Evolutionary conservation across 1,140 invertebrate genomes (phyloP), one percentile per base, ranked within the genome.

Genomic region (Macrotrachela quadricornifera): DNA sequence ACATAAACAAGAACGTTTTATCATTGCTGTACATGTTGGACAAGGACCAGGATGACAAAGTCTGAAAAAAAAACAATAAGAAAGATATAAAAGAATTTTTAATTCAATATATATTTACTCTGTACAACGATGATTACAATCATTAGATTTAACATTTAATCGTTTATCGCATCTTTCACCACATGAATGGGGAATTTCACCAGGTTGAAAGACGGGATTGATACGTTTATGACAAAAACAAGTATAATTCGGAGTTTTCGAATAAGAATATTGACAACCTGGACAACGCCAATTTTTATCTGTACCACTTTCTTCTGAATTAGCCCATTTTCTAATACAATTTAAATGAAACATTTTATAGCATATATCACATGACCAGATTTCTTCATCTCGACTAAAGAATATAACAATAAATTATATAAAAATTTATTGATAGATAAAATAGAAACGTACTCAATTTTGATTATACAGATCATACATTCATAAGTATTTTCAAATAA

Each of bases 321-420:
- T 75, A 1, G 84, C 85, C 90, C 90, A 95, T 62, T 85, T 83
- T 56, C 79, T 79, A 41, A 85, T 80, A 65, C 90, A 94, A 51
- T 77, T 75, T 3, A 95, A 71, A 72, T 92, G 90, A 51, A 88
- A 58, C 37, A 91, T 80, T 63, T 92, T 82, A 69, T 79, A 91
- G 61, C 90, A 95, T 57, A 81, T 83, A 40, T 70, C 61, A 67
- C 90, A 96, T 14, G 78, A 82, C 90, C 90, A 96, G 36, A 86
- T 78, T 11, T 78, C 70, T 60, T 87, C 78, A 37, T 73, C 74
- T 54, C 81, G 77, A 55, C 79, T 77, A 36, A 94, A 79, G 43
- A 73, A 69, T 40, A 38, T 36, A 37, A 16, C 46, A 30, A 30
- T 30, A 2, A 30, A 30, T 30, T 4, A 8, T 4, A 30, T 30